Conservation (phyloP, 2,797 vertebrate species). For the Nothura maculosa region DNA sequence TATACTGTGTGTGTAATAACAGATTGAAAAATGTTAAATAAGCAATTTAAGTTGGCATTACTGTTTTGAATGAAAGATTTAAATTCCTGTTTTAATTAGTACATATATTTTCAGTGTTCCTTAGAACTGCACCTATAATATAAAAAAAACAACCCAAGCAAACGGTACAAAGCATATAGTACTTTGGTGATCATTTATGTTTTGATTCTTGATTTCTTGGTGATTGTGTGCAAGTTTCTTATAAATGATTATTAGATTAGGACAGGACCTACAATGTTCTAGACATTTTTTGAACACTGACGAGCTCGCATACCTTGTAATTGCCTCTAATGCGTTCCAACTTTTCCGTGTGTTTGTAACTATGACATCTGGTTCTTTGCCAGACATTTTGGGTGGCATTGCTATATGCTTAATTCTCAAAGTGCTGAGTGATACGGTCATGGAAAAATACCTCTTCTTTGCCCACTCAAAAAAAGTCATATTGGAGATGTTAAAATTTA, state of each 20-base stretch:
- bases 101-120: background rate
- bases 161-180: background rate
- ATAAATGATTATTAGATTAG: conserved; percentile 2
- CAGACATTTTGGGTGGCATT: conserved; percentile 59
- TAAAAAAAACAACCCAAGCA: background rate
- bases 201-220: background rate
- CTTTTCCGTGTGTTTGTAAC: conserved; percentile 11
- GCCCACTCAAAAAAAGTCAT: background rate
- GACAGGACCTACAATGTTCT: background rate
- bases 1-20: background rate
- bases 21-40: background rate
- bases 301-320: conserved; percentile 40
- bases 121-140: background rate
- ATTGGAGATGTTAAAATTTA: conserved; percentile 65
- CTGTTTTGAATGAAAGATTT: background rate
- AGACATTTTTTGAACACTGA: conserved; percentile 18
- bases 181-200: background rate
- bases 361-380: conserved; percentile 49
- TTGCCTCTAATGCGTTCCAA: conserved; percentile 37
- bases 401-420: background rate
- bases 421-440: conserved; percentile 28
- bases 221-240: background rate
- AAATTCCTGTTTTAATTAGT: background rate
- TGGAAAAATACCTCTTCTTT: conserved; percentile 47
- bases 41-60: background rate